Percentiles rank a stretch among this genome's conserved stretches.
phyloP scores from a whole-genome alignment of 1,140 invertebrate genomes.

The Stegodyphus mimosarum region DNA sequence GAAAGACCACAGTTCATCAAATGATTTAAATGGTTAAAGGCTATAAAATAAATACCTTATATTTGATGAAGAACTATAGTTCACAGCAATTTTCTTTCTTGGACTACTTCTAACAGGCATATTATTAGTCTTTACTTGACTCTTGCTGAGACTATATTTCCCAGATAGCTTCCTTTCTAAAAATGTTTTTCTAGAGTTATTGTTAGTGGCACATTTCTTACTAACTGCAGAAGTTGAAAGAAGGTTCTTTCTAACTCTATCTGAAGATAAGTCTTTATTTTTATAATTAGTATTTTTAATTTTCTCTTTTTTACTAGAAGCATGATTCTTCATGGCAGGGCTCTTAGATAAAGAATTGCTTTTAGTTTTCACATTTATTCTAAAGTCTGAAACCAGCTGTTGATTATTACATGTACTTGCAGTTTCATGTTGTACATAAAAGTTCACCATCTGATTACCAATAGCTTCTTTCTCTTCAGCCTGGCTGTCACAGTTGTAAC shows the following conservation, averaged over 20 bases:
- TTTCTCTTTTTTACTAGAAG: too few relatives aligned
- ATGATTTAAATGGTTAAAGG: too few relatives aligned
- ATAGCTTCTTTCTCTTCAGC: constrained; percentile 38
- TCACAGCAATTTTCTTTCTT: constrained; percentile 19
- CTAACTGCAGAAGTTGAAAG: not conserved
- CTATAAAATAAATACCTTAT: too few relatives aligned
- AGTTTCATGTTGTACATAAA: constrained; percentile 39
- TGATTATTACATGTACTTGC: constrained; percentile 13
- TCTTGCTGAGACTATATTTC: not conserved
- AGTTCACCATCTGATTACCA: constrained; percentile 21
- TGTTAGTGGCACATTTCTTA: too few relatives aligned
- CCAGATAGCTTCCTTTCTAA: not conserved
- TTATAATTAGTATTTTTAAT: too few relatives aligned
- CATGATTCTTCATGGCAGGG: too few relatives aligned
- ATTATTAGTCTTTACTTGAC: not conserved
- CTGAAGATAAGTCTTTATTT: too few relatives aligned
- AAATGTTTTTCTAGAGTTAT: not conserved
- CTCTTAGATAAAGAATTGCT: not conserved
- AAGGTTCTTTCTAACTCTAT: too few relatives aligned
- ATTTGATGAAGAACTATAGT: not conserved
- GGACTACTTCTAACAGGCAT: constrained; percentile 23
- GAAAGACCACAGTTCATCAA: too few relatives aligned
- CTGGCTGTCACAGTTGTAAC: constrained; percentile 21
- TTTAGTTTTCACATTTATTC: not conserved
- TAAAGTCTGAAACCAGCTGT: constrained; percentile 2